Evolutionary conservation across 2,113 vertebrate genomes (phyloP).

Genomic region (Orientallactaga bullata): DNA sequence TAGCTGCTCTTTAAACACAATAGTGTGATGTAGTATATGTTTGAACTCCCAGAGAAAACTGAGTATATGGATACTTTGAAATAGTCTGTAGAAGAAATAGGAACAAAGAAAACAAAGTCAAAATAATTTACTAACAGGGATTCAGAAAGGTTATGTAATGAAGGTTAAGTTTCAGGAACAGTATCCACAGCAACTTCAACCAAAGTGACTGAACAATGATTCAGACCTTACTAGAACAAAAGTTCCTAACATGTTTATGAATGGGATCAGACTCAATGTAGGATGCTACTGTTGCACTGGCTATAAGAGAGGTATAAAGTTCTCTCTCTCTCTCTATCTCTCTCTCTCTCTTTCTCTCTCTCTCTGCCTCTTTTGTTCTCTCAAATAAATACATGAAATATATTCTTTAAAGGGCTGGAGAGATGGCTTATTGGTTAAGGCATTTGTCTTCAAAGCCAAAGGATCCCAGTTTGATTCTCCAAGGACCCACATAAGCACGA

Average conservation of each 20-base stretch:
- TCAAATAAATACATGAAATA: too few relatives aligned
- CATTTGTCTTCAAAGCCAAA: too few relatives aligned
- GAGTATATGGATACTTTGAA: neutral
- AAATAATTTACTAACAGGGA: neutral
- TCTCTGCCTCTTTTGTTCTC: too few relatives aligned
- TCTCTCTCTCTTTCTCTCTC: too few relatives aligned
- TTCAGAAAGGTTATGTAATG: neutral
- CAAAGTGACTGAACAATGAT: neutral
- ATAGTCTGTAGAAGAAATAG: neutral
- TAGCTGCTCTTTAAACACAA: neutral
- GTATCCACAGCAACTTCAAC: neutral
- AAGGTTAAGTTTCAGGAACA: neutral
- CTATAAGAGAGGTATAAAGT: neutral
- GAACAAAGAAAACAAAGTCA: neutral
- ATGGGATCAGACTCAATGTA: neutral
- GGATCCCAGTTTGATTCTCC: too few relatives aligned
- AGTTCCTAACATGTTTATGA: neutral
- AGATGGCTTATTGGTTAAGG: too few relatives aligned
- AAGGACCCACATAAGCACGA: too few relatives aligned
- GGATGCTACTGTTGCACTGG: neutral
- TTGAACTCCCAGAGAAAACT: constrained; percentile 25
- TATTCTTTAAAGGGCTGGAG: too few relatives aligned
- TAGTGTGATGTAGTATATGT: neutral
- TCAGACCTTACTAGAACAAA: neutral
- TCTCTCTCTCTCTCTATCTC: too few relatives aligned